These are phyloP conservation scores for Malurus cyaneus DNA, from an alignment of 2,113 vertebrate species.

Conservation along the genomic window DNA sequence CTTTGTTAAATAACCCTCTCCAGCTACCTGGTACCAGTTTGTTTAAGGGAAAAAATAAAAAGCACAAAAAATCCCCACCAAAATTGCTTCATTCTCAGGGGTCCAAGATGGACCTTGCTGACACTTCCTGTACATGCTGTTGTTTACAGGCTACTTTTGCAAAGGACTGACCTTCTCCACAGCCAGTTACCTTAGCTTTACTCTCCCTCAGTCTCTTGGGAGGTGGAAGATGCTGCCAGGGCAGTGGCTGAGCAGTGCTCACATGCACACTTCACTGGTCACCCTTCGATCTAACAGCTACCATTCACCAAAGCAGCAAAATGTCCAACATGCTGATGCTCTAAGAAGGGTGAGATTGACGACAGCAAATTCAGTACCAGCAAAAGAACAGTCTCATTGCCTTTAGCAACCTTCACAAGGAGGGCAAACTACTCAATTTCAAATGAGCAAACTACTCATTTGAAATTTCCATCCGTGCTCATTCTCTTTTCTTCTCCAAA, in stretches of 20 bases:
- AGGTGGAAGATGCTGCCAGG: not conserved
- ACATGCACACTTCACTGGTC: not conserved
- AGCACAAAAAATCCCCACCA: not conserved
- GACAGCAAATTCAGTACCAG: not conserved
- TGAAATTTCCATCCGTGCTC: not conserved
- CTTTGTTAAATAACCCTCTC: not conserved
- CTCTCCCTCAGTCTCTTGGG: not conserved
- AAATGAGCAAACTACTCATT: not conserved
- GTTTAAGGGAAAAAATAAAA: not conserved
- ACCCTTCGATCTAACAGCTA: not conserved
- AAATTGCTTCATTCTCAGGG: not conserved
- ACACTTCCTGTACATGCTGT: not conserved
- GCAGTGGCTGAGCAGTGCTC: not conserved
- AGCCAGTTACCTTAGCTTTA: not conserved
- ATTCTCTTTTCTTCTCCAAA: not conserved
- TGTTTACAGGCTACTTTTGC: not conserved
- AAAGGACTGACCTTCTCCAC: not conserved
- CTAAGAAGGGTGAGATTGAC: not conserved
- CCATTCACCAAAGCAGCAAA: not conserved
- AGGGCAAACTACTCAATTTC: not conserved
- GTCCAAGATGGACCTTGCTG: not conserved
- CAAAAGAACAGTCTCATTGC: accelerated
- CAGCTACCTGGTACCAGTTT: not conserved
- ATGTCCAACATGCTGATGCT: accelerated
- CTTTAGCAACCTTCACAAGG: not conserved